Conservation (phyloP, 2,113 vertebrate genomes). For the Lathamus discolor region DNA sequence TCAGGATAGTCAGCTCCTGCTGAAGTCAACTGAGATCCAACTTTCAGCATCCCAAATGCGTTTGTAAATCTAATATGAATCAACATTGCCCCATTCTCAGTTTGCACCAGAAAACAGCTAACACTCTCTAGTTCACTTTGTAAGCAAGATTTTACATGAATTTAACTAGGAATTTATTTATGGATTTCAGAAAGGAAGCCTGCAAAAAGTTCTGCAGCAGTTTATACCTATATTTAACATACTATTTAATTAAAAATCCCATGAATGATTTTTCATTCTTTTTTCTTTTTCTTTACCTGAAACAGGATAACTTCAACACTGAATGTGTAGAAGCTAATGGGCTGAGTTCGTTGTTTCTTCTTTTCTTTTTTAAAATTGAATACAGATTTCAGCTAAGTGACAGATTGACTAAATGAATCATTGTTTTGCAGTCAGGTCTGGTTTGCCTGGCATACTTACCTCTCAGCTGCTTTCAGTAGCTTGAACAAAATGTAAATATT, state of each 20-base stretch:
- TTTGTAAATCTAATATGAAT: neutral
- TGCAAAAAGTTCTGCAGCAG: neutral
- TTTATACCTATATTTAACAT: neutral
- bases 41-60: neutral
- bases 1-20: neutral
- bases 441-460: neutral
- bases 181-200: neutral
- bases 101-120: neutral
- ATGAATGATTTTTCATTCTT: neutral
- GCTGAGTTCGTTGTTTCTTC: neutral
- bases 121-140: neutral
- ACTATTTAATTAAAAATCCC: neutral
- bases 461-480: neutral
- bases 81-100: neutral
- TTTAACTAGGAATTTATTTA: neutral
- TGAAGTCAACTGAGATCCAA: neutral
- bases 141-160: neutral
- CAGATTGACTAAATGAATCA: neutral
- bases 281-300: neutral
- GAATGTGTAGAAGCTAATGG: neutral
- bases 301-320: neutral
- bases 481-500: conserved; percentile 20
- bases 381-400: neutral
- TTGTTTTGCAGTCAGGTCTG: neutral
- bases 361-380: neutral